Evolutionary conservation across 2,113 vertebrate genomes (phyloP), one percentile per base, ranked within the genome.

Genomic region (Pimephales promelas): DNA sequence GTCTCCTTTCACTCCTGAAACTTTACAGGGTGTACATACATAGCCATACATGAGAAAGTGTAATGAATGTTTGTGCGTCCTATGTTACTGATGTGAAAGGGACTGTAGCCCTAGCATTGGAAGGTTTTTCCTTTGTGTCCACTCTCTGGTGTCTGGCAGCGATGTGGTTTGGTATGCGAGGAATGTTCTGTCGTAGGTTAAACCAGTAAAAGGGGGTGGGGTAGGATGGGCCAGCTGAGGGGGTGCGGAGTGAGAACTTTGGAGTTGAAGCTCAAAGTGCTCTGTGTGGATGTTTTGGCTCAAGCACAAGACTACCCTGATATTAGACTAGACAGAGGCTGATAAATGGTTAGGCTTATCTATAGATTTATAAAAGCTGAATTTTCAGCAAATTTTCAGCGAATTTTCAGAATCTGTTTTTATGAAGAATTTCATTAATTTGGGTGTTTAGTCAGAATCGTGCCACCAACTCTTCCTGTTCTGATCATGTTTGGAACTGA

Each of bases 121-220:
- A 13, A 31, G 10, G 10, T 18, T 84, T 45, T 45, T 1, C 24
- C n/a, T 79, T 73, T 87, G 73, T 83, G 45, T 74, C 36, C 34
- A 86, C 45, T 57, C 31, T 59, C 62, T 61, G 8, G 78, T 26
- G 57, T 75, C 74, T 85, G 83, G 83, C 83, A 78, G 78, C 57
- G 52, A 72, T 81, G 73, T 83, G 66, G 86, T 81, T 59, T 88
- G 90, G 85, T 87, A 89, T 89, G 79, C 80, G 31, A 73, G 85
- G 86, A 89, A 89, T 86, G 79, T 26, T 7, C 56, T 82, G 76
- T 73, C 61, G 36, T 84, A 83, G 80, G 74, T 73, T 86, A 86
- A 86, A 87, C 85, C 79, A 70, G 73, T 70, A 8, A 45, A 61
- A 34, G 84, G 83, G 84, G 76, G 68, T 49, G 77, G 76, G 40